Percentiles rank a stretch among this genome's conserved stretches.
These are phyloP conservation scores for Drosophila ogumai DNA, from an alignment of 1,140 invertebrate species.

Conservation along the genomic window DNA sequence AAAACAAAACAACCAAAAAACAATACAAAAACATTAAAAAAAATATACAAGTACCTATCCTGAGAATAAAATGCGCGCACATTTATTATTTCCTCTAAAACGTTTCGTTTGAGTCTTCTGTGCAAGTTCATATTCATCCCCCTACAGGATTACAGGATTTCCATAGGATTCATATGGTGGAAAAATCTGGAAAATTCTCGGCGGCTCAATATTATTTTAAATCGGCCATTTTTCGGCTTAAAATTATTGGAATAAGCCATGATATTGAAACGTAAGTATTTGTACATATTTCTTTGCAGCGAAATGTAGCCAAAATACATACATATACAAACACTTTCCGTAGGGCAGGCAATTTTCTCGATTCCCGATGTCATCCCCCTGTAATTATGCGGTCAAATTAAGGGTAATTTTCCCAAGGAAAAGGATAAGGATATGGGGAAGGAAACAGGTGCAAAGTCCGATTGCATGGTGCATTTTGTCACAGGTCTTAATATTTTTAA, in stretches of 20 bases:
- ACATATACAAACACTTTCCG: not conserved
- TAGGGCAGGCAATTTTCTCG: not conserved
- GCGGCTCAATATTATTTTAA: not conserved
- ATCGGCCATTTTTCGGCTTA: not conserved
- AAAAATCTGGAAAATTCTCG: not conserved
- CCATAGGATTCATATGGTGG: not conserved
- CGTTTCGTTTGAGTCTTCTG: conserved; percentile 61
- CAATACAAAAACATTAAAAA: conserved; percentile 78
- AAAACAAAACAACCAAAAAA: conserved; percentile 53
- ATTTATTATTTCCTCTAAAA: conserved; percentile 83
- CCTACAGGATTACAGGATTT: too few species aligned
- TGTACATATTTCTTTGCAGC: not conserved
- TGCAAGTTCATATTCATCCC: conserved; percentile 20
- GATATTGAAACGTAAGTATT: not conserved
- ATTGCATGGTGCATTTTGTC: not conserved
- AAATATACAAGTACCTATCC: conserved; percentile 83
- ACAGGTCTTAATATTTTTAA: not conserved
- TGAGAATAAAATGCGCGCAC: conserved; percentile 82
- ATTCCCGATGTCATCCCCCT: not conserved
- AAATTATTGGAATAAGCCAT: too few species aligned
- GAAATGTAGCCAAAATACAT: not conserved
- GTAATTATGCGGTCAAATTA: not conserved
- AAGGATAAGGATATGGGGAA: not conserved
- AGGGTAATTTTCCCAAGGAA: not conserved
- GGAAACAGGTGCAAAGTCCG: not conserved